Conservation (phyloP, 2,113 vertebrate species). For the Corythornis cristatus region DNA sequence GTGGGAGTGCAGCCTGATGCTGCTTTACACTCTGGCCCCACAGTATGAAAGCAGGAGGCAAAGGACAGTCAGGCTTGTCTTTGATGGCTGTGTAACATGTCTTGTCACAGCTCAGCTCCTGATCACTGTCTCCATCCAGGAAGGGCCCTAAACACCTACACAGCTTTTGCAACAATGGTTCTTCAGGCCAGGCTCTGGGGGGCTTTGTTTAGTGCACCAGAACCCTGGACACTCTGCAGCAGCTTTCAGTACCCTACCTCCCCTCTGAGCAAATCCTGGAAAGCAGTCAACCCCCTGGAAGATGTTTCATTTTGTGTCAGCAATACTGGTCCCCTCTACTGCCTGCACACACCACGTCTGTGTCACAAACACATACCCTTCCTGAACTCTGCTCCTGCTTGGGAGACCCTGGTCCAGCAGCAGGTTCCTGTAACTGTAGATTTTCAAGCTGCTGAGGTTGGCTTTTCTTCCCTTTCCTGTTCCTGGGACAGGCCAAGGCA, state of each 20-base stretch:
- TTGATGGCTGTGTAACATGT: not conserved
- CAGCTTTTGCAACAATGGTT: not conserved
- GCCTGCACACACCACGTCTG: rapidly evolving
- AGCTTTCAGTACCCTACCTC: not conserved
- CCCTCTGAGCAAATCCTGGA: not conserved
- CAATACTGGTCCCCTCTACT: not conserved
- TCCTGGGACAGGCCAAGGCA: constrained; percentile 3
- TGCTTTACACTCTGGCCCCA: not conserved
- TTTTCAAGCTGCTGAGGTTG: not conserved
- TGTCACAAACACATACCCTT: not conserved
- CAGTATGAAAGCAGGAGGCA: not conserved
- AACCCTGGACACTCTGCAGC: not conserved
- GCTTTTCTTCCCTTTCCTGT: constrained; percentile 1
- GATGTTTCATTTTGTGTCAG: not conserved
- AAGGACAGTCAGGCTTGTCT: not conserved
- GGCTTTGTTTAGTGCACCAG: not conserved
- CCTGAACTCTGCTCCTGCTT: not conserved
- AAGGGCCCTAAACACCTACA: not conserved
- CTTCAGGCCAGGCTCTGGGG: not conserved
- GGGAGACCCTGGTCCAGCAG: not conserved
- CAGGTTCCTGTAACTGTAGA: not conserved
- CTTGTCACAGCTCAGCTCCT: not conserved
- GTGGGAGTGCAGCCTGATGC: rapidly evolving
- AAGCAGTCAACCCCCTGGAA: not conserved
- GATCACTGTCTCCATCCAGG: not conserved